phyloP scores from a whole-genome alignment of 2,797 vertebrate species.

The Rhinella marina region DNA sequence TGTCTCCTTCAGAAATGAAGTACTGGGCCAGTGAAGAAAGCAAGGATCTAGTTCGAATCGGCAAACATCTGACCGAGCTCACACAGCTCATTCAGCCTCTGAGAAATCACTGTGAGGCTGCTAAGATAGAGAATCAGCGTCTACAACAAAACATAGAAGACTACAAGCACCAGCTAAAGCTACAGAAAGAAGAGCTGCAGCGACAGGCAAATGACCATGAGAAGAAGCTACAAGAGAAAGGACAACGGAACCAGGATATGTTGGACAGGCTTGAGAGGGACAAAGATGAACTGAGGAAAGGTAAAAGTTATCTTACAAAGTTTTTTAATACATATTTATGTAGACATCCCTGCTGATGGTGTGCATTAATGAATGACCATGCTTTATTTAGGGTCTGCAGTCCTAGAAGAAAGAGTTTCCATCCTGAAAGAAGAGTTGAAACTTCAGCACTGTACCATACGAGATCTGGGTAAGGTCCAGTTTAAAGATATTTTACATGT shows the following conservation, averaged over 20 bases:
- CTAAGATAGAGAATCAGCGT: conserved; percentile 71
- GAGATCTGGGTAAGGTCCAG: conserved; percentile 79
- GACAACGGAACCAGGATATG: conserved; percentile 68
- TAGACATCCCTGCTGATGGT: not conserved
- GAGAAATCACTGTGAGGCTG: conserved; percentile 71
- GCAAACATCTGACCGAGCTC: conserved; percentile 81
- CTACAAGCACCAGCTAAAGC: conserved; percentile 71
- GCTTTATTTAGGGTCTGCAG: conserved; percentile 66
- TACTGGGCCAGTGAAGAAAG: conserved; percentile 87
- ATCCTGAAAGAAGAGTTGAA: conserved; percentile 75
- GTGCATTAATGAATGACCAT: conserved; percentile 2
- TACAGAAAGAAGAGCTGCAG: conserved; percentile 69
- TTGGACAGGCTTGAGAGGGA: conserved; percentile 74
- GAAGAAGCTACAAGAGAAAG: conserved; percentile 69
- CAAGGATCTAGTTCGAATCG: conserved; percentile 82
- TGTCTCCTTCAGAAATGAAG: conserved; percentile 79
- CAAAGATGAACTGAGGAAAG: conserved; percentile 75
- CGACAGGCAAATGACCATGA: conserved; percentile 72
- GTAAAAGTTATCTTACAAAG: conserved; percentile 66
- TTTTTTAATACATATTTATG: not conserved
- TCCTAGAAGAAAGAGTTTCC: conserved; percentile 67
- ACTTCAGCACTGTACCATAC: conserved; percentile 71
- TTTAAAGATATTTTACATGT: not conserved
- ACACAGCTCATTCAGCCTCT: conserved; percentile 78
- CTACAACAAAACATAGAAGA: conserved; percentile 72